These are phyloP conservation scores for Osmerus eperlanus DNA, from an alignment of 2,113 vertebrate species.

Conservation along the genomic window DNA sequence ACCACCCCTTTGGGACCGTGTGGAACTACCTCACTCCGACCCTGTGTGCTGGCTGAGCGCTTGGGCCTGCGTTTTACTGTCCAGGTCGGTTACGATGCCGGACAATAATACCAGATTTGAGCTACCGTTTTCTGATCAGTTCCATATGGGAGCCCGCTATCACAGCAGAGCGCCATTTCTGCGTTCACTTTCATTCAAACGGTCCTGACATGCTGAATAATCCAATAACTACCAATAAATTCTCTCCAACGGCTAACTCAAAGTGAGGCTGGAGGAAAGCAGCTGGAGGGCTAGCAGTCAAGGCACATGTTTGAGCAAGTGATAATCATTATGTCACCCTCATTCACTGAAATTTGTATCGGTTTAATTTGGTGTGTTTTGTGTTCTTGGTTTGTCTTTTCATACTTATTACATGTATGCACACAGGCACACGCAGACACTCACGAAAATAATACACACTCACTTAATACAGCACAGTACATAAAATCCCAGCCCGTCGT, in stretches of 20 bases:
- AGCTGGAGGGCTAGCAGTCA: constrained; percentile 16
- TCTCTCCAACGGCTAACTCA: constrained; percentile 38
- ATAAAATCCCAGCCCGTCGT: not conserved
- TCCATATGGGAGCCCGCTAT: constrained; percentile 57
- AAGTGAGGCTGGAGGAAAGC: constrained; percentile 22
- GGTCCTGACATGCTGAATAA: constrained; percentile 62
- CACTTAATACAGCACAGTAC: not conserved
- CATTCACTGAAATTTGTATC: not conserved
- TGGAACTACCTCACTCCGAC: constrained; percentile 19
- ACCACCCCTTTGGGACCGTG: constrained; percentile 37
- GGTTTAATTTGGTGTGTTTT: constrained; percentile 9
- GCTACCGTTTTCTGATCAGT: constrained; percentile 67
- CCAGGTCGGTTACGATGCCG: constrained; percentile 48
- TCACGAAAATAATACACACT: not conserved
- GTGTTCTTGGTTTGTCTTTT: not conserved
- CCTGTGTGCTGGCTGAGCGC: constrained; percentile 37
- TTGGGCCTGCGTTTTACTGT: constrained; percentile 52
- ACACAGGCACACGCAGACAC: not conserved
- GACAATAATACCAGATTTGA: constrained; percentile 51
- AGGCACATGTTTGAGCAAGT: constrained; percentile 31
- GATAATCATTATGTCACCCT: constrained; percentile 24
- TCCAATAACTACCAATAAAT: constrained; percentile 55
- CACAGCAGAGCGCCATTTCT: constrained; percentile 50
- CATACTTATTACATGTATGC: not conserved
- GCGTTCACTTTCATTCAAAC: constrained; percentile 50